Evolutionary conservation across 2,888 invertebrate genomes (phyloP).

Genomic region (Drosophila eohydei): DNA sequence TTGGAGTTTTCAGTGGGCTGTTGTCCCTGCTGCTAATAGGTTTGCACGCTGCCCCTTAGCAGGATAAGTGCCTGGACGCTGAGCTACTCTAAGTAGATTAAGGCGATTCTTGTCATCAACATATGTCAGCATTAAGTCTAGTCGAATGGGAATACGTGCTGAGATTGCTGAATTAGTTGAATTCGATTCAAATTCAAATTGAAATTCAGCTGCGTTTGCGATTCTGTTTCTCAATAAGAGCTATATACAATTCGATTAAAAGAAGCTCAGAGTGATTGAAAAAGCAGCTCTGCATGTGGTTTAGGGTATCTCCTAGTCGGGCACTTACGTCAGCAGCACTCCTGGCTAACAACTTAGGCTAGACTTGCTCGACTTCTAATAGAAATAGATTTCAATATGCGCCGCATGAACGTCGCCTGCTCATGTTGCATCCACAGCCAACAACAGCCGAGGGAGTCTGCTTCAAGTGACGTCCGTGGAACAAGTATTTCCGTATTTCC

Average conservation of each 20-base stretch:
- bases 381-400: neutral
- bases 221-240: no score
- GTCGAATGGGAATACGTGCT: neutral
- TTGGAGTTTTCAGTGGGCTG: slow-evolving; percentile 7
- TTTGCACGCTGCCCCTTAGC: slow-evolving; percentile 18
- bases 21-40: slow-evolving; percentile 15
- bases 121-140: slow-evolving; percentile 1
- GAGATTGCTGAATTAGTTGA: neutral
- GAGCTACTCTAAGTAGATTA: neutral
- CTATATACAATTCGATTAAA: no score
- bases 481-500: slow-evolving; percentile 73
- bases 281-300: no score
- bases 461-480: slow-evolving; percentile 54
- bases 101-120: neutral
- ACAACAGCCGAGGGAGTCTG: slow-evolving; percentile 5
- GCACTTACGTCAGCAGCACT: neutral
- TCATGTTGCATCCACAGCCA: slow-evolving; percentile 25
- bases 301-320: no score
- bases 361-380: neutral
- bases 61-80: slow-evolving; percentile 17
- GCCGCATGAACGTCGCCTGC: slow-evolving; percentile 37
- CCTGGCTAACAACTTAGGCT: neutral
- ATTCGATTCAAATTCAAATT: neutral
- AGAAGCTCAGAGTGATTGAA: no score
- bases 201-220: neutral